phyloP scores from a whole-genome alignment of 1,140 invertebrate genomes.

The Sminthurides bifidus region DNA sequence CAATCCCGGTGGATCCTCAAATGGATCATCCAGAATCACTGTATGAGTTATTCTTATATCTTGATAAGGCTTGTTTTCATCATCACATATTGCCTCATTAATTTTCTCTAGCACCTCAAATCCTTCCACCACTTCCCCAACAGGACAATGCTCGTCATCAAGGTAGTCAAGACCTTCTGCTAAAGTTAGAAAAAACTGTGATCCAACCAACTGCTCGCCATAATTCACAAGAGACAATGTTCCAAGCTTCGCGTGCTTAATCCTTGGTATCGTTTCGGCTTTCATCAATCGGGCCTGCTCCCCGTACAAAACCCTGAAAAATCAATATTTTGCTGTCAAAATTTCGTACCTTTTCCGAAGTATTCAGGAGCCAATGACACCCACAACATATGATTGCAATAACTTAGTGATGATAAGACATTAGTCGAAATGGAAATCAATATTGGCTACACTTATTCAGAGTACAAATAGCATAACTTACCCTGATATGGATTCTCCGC shows the following conservation, averaged over 20 bases:
- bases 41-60: constrained; percentile 97
- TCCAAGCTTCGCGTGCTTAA: constrained; percentile 77
- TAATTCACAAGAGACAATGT: constrained; percentile 92
- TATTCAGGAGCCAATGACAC: not conserved
- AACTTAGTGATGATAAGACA: not conserved
- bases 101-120: constrained; percentile 74
- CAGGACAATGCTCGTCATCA: constrained; percentile 88
- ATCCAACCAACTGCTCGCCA: constrained; percentile 83
- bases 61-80: constrained; percentile 78
- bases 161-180: constrained; percentile 78
- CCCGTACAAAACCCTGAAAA: constrained; percentile 57
- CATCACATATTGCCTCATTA: constrained; percentile 90
- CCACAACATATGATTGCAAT: not conserved
- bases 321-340: not conserved
- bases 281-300: constrained; percentile 83
- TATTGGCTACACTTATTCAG: no score
- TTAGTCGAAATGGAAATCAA: not conserved
- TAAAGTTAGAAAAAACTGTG: constrained; percentile 95
- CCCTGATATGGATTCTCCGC: constrained; percentile 80
- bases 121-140: constrained; percentile 91
- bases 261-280: constrained; percentile 75
- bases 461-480: constrained; percentile 28
- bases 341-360: not conserved
- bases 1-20: constrained; percentile 69
- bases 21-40: constrained; percentile 92